Base-by-base conservation (phyloP, 2,888 invertebrate genomes). In the Junonia oenone region DNA sequence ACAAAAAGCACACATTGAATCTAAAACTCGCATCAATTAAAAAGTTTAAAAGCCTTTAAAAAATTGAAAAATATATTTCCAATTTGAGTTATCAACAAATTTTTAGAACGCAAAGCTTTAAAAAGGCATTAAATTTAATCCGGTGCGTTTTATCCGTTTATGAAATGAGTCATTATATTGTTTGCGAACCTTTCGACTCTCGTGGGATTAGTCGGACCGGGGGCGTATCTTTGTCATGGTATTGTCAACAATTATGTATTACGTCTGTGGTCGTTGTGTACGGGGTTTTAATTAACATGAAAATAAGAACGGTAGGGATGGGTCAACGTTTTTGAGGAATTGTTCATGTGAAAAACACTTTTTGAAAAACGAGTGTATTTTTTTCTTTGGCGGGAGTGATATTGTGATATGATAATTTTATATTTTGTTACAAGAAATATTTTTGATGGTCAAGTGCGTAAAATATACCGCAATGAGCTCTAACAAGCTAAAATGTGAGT, bases 231-330 rank as follows among this genome's bases (percentile, higher is more conserved):
- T 47, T 54, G 53, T 60, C 51, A 54, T 33, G 43, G 45, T 46
- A 56, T 59, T 60, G 57, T 56, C 54, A 54, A 51, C 55, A 55
- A 51, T 61, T 61, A 53, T 50, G 51, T 51, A 47, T 54, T 31
- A 43, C 45, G 38, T 54, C 37, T 11, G 52, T 19, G 38, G 29
- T 15, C 26, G 6, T 22, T 26, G 22, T 26, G 13, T 26, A 11
- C 43, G 13, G 43, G 13, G 3, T 26, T 43, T 43, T 26, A 17
- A 40, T 40, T 40, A 40, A 17, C 19, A 40, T 11, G 38, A 19
- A n/a, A 40, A 40, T 11, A 11, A 5, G 14, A 9, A 40, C 11
- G 19, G 15, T 19, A 9, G 11, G 5, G 19, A 19, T 11, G 11
- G 9, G n/a, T 40, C 11, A 40, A 40, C 15, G 8, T 19, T 1